These are phyloP conservation scores for Notolabrus celidotus DNA, from an alignment of 2,797 vertebrate genomes.

Conservation along the genomic window DNA sequence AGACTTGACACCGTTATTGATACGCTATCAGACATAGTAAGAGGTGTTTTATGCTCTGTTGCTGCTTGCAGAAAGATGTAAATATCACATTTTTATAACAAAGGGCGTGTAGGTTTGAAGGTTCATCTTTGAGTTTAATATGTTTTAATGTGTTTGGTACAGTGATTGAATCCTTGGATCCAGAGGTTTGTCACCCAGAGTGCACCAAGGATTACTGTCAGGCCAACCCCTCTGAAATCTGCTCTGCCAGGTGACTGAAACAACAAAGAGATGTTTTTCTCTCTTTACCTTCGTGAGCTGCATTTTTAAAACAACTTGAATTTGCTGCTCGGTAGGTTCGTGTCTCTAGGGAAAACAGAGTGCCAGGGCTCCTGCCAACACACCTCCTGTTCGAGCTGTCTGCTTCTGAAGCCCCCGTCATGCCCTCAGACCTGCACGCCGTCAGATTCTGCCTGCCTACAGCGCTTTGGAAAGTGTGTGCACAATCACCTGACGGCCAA, in stretches of 20 bases:
- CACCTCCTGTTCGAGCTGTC: constrained; percentile 82
- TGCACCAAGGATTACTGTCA: constrained; percentile 82
- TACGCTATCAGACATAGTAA: constrained; percentile 55
- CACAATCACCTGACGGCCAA: constrained; percentile 66
- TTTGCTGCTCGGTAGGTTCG: constrained; percentile 56
- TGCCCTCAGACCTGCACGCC: constrained; percentile 75
- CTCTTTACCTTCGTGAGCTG: background rate
- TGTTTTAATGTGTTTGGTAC: constrained; percentile 24
- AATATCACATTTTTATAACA: constrained; percentile 13
- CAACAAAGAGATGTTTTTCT: too few relatives aligned
- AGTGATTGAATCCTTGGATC: constrained; percentile 74
- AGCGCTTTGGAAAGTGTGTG: constrained; percentile 79
- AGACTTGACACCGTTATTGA: constrained; percentile 49
- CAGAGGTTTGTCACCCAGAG: constrained; percentile 75
- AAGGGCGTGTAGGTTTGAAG: background rate
- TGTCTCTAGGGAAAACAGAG: constrained; percentile 64
- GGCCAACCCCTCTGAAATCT: constrained; percentile 73
- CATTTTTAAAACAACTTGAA: background rate
- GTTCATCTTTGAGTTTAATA: background rate
- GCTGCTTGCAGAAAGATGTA: constrained; percentile 13
- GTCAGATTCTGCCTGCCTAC: constrained; percentile 74
- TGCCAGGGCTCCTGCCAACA: constrained; percentile 83
- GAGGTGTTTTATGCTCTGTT: constrained; percentile 27
- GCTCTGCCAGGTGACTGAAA: constrained; percentile 78
- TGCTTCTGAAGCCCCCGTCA: constrained; percentile 70